Conservation (phyloP, 2,888 invertebrate genomes). For the Eurytoma adleriae region DNA sequence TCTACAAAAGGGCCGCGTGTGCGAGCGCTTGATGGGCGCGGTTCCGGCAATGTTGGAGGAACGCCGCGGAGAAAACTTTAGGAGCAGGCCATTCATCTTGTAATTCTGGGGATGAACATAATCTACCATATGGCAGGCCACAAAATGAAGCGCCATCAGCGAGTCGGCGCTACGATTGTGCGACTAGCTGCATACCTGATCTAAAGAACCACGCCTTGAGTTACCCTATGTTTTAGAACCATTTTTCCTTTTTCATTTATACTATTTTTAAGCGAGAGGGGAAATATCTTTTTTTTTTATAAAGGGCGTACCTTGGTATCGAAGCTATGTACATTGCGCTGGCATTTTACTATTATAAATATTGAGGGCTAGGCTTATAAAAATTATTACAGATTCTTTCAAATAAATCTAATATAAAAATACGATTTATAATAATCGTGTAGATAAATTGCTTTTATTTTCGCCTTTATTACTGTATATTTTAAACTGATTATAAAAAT, state of each 20-base stretch:
- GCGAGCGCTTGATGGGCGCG: slow-evolving; percentile 48
- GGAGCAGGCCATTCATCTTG: slow-evolving; percentile 52
- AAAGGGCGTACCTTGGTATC: neutral
- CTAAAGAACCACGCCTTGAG: slow-evolving; percentile 46
- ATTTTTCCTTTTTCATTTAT: slow-evolving; percentile 50
- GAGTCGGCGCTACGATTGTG: neutral
- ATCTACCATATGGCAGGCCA: slow-evolving; percentile 37
- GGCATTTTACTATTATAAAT: neutral
- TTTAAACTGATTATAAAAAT: neutral
- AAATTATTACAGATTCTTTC: no score
- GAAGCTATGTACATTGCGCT: neutral
- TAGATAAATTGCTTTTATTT: neutral
- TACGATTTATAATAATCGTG: neutral
- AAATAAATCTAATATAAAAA: neutral
- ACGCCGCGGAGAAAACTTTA: slow-evolving; percentile 31
- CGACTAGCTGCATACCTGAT: slow-evolving; percentile 34
- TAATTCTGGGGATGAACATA: slow-evolving; percentile 39
- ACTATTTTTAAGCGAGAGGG: neutral
- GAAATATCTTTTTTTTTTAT: slow-evolving; percentile 16
- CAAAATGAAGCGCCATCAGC: neutral
- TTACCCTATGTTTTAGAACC: slow-evolving; percentile 3
- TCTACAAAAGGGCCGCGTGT: slow-evolving; percentile 34
- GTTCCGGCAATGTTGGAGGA: slow-evolving; percentile 38
- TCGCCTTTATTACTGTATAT: neutral
- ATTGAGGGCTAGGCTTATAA: neutral